phyloP scores from a whole-genome alignment of 2,797 vertebrate genomes.

The Apodemus agrarius region DNA sequence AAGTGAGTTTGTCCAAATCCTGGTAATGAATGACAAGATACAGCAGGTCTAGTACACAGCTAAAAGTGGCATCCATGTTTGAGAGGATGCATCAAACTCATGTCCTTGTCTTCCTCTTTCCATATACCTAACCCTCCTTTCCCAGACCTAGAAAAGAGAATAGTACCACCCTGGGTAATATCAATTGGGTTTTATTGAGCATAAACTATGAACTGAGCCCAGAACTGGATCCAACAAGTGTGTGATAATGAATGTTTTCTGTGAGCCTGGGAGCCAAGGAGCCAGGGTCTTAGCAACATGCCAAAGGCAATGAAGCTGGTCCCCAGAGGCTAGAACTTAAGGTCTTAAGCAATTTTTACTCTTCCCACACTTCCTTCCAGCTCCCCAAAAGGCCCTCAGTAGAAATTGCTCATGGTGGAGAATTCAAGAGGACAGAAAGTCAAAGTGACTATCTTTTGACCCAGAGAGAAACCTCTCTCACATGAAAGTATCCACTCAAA shows the following conservation, averaged over 20 bases:
- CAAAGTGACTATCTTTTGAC: not conserved
- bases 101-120: too few relatives aligned
- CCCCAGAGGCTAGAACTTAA: too few relatives aligned
- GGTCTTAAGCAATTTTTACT: not conserved
- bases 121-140: rapidly evolving
- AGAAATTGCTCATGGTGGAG: not conserved
- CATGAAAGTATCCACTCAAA: not conserved
- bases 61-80: too few relatives aligned
- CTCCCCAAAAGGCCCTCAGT: not conserved
- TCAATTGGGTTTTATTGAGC: not conserved
- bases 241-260: not conserved
- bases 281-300: not conserved
- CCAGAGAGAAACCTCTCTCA: rapidly evolving
- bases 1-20: not conserved
- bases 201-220: rapidly evolving
- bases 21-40: not conserved
- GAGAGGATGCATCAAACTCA: not conserved
- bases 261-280: not conserved
- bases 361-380: not conserved
- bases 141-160: not conserved
- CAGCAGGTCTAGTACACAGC: too few relatives aligned
- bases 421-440: not conserved
- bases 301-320: not conserved
- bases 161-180: not conserved
- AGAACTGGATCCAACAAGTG: not conserved